A percentile compares a stretch with the other conserved stretches of the same genome.
Evolutionary conservation across 2,797 vertebrate species (phyloP).

Genomic region (Cyclopterus lumpus): DNA sequence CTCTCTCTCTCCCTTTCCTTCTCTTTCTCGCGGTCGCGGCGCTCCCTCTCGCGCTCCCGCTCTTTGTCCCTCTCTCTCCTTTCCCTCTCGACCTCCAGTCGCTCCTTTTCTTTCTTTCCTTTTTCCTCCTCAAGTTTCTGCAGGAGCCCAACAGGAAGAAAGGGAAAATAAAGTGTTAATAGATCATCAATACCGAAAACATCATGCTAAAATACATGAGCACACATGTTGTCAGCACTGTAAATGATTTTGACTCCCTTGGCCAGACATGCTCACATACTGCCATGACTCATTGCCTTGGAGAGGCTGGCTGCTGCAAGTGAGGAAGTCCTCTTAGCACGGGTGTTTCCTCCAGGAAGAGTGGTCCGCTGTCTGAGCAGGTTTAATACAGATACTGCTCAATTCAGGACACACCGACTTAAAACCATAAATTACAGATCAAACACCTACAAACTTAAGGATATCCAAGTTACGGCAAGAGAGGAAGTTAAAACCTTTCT

Average conservation of each 20-base stretch:
- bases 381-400: conserved; percentile 77
- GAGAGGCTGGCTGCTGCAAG: conserved; percentile 62
- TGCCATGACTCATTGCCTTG: conserved; percentile 67
- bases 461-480: neutral
- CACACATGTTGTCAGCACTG: conserved; percentile 67
- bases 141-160: conserved; percentile 81
- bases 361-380: conserved; percentile 71
- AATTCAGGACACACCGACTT: conserved; percentile 48
- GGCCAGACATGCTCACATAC: conserved; percentile 73
- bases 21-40: conserved; percentile 89
- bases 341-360: conserved; percentile 64
- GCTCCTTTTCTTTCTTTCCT: conserved; percentile 96
- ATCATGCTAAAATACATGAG: conserved; percentile 76
- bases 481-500: neutral
- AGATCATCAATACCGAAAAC: neutral
- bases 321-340: conserved; percentile 63
- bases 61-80: conserved; percentile 93
- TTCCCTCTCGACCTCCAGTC: conserved; percentile 93
- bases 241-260: conserved; percentile 57
- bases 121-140: conserved; percentile 99
- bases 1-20: conserved; percentile 90
- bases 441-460: conserved; percentile 23
- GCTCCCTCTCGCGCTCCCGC: conserved; percentile 89
- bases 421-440: conserved; percentile 37
- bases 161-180: conserved; percentile 32